Percentiles rank a stretch among this genome's conserved stretches.
phyloP scores from a whole-genome alignment of 1,140 invertebrate species.

The Scaptodrosophila lebanonensis region DNA sequence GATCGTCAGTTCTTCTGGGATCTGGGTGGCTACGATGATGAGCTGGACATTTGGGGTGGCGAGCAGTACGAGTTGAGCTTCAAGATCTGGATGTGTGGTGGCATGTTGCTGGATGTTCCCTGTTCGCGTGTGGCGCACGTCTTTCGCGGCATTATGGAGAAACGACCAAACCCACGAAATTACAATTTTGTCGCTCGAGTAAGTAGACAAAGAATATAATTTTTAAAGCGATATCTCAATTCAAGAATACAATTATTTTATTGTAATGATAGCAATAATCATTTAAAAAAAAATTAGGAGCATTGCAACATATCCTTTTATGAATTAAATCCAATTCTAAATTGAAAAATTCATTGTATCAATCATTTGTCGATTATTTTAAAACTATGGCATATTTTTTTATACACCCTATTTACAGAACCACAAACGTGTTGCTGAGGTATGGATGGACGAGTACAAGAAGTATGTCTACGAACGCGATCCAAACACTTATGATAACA shows the following conservation, averaged over 20 bases:
- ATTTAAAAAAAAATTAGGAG: too few relatives aligned
- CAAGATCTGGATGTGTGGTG: constrained; percentile 94
- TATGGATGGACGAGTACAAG: constrained; percentile 94
- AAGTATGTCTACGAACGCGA: constrained; percentile 84
- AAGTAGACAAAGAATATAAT: neutral
- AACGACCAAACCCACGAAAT: constrained; percentile 89
- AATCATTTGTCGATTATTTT: too few relatives aligned
- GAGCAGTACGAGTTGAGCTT: constrained; percentile 99
- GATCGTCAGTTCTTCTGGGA: constrained; percentile 95
- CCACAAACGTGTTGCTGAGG: constrained; percentile 87
- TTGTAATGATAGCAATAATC: too few relatives aligned
- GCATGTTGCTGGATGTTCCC: constrained; percentile 92
- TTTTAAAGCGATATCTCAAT: neutral
- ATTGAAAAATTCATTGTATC: too few relatives aligned
- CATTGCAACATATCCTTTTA: too few relatives aligned
- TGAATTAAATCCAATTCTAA: too few relatives aligned
- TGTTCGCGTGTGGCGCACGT: constrained; percentile 98
- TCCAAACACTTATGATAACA: constrained; percentile 80
- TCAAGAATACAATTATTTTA: too few relatives aligned
- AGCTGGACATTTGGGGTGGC: constrained; percentile 96
- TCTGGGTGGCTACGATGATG: constrained; percentile 94
- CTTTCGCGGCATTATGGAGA: constrained; percentile 81
- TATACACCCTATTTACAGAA: constrained; percentile 80
- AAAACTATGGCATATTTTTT: too few relatives aligned
- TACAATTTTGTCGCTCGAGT: constrained; percentile 61